Percentiles rank a stretch among this genome's conserved stretches.
Conservation (phyloP, 2,797 vertebrate species). For the Otus scops region DNA sequence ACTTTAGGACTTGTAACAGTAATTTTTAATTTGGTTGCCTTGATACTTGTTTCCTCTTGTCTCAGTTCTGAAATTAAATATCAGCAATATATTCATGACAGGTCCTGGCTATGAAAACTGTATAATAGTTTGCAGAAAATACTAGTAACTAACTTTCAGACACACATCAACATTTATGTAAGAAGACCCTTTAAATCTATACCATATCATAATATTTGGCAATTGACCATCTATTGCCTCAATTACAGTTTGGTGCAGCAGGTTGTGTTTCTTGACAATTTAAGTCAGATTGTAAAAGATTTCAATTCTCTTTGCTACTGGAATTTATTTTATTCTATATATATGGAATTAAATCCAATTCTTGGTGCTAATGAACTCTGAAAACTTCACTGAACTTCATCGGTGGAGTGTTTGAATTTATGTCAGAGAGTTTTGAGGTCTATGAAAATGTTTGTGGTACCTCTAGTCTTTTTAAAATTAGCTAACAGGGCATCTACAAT, state of each 20-base stretch:
- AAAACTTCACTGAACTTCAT: neutral
- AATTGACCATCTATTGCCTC: slow-evolving; percentile 21
- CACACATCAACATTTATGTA: neutral
- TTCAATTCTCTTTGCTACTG: slow-evolving; percentile 24
- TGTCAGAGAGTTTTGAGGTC: neutral
- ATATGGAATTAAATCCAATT: neutral
- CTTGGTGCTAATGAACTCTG: neutral
- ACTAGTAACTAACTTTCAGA: slow-evolving; percentile 52
- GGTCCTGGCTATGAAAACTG: slow-evolving; percentile 26
- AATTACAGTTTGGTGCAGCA: slow-evolving; percentile 19
- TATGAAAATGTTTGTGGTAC: neutral
- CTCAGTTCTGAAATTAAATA: slow-evolving; percentile 41
- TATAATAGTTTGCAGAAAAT: slow-evolving; percentile 50
- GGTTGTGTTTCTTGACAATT: slow-evolving; percentile 36
- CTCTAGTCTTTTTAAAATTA: neutral
- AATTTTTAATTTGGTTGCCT: slow-evolving; percentile 34
- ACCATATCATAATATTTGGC: neutral
- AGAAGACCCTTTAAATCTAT: slow-evolving; percentile 46
- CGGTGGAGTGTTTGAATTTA: neutral
- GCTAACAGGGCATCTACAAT: neutral
- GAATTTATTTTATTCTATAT: slow-evolving; percentile 25
- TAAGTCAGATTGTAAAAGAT: slow-evolving; percentile 39
- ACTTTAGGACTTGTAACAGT: slow-evolving; percentile 12
- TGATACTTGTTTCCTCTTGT: slow-evolving; percentile 32
- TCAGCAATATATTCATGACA: neutral